A percentile compares a stretch with the other conserved stretches of the same genome.
phyloP scores from a whole-genome alignment of 1,140 invertebrate genomes.

The Zeugodacus cucurbitae region DNA sequence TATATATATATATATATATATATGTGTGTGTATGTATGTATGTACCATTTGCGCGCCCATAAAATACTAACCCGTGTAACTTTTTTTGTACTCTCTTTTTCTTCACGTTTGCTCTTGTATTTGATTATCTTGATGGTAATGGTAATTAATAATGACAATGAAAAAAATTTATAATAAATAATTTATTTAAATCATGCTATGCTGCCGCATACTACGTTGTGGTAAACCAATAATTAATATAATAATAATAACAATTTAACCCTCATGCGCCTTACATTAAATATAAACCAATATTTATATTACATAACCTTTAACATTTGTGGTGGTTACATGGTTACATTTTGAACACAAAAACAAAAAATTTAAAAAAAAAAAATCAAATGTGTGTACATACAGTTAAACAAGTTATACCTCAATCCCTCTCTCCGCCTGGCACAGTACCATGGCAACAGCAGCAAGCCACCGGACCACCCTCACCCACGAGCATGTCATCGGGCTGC shows the following conservation, averaged over 20 bases:
- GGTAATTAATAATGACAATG: not conserved
- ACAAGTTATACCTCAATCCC: slow-evolving; percentile 71
- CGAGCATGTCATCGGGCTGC: slow-evolving; percentile 73
- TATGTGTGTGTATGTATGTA: not conserved
- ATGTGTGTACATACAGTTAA: slow-evolving; percentile 68
- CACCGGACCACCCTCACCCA: slow-evolving; percentile 71
- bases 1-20: not conserved
- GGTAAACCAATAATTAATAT: not conserved
- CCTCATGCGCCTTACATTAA: not conserved
- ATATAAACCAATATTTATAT: not conserved
- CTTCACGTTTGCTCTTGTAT: slow-evolving; percentile 37
- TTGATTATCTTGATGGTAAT: not conserved
- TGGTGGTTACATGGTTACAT: not conserved
- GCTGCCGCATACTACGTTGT: slow-evolving; percentile 10
- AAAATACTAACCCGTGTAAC: not conserved
- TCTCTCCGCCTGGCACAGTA: slow-evolving; percentile 70
- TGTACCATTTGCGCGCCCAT: not conserved
- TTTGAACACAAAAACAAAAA: not conserved
- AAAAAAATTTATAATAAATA: not conserved
- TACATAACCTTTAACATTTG: not conserved
- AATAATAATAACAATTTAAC: not conserved
- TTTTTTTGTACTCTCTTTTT: slow-evolving; percentile 34
- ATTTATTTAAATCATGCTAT: slow-evolving; percentile 9
- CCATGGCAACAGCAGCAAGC: slow-evolving; percentile 70
- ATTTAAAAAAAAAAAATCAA: not conserved